phyloP scores from a whole-genome alignment of 2,888 invertebrate genomes.

The Leptura quadrifasciata region DNA sequence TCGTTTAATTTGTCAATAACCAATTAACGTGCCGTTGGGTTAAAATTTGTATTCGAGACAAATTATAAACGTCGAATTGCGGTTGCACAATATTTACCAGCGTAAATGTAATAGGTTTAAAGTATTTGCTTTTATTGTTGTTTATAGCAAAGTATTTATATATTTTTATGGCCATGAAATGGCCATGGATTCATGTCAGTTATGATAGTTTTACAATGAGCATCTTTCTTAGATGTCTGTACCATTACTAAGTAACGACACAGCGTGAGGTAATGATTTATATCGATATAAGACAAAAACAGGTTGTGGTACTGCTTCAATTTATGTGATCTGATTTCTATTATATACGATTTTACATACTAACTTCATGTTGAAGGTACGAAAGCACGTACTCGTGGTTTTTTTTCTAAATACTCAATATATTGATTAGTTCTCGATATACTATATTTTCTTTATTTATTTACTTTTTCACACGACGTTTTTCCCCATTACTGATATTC shows the following conservation, averaged over 20 bases:
- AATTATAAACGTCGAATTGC: neutral
- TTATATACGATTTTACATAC: neutral
- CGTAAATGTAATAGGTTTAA: neutral
- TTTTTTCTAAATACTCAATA: too few species aligned
- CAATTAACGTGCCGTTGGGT: slow-evolving; percentile 16
- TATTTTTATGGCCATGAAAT: neutral
- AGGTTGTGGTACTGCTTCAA: neutral
- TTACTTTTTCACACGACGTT: too few species aligned
- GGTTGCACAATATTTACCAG: neutral
- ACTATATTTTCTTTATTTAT: too few species aligned
- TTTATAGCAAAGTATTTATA: neutral
- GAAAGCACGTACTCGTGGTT: too few species aligned
- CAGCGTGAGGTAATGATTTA: neutral
- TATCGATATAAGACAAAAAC: neutral
- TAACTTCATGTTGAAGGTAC: neutral
- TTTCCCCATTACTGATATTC: too few species aligned
- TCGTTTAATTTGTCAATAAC: slow-evolving; percentile 37
- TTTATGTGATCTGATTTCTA: neutral
- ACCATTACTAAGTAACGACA: neutral
- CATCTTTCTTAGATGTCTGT: neutral
- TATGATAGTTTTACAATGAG: neutral
- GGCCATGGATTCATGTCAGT: neutral
- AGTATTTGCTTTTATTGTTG: neutral
- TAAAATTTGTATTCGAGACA: neutral
- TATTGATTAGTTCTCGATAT: too few species aligned